Conservation (phyloP, 2,797 vertebrate genomes). For the Pangasius macronema region DNA sequence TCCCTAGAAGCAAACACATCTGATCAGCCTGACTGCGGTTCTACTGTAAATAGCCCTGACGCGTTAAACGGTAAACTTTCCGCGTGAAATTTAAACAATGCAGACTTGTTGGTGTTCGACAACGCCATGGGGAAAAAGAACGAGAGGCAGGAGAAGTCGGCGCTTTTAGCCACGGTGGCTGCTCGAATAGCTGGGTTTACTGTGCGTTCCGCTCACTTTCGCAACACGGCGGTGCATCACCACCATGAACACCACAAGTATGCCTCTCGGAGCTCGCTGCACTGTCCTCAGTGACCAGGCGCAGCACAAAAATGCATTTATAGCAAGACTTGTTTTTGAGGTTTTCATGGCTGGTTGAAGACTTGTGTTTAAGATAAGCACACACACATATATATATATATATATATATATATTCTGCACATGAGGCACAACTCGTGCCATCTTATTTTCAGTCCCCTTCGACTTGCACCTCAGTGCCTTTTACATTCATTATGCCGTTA, state of each 20-base stretch:
- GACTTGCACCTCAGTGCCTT: background rate
- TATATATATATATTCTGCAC: background rate
- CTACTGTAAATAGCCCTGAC: constrained; percentile 24
- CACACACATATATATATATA: no score
- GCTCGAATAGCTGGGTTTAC: constrained; percentile 50
- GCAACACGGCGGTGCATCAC: constrained; percentile 57
- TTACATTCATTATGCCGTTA: background rate
- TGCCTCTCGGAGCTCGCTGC: constrained; percentile 54
- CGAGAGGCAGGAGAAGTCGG: constrained; percentile 28
- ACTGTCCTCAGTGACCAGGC: constrained; percentile 30
- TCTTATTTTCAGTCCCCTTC: background rate
- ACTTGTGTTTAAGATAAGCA: constrained; percentile 18
- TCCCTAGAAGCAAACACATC: constrained; percentile 56
- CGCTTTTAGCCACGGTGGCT: constrained; percentile 5
- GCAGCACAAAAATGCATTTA: constrained; percentile 26
- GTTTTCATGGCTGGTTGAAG: constrained; percentile 24
- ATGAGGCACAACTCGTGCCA: background rate
- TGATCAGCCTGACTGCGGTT: constrained; percentile 51
- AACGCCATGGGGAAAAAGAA: constrained; percentile 22
- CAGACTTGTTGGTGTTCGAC: background rate
- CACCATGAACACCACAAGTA: constrained; percentile 66
- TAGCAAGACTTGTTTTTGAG: constrained; percentile 23
- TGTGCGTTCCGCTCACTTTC: constrained; percentile 56
- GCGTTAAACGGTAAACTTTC: constrained; percentile 42
- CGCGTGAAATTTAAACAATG: background rate